phyloP scores from a whole-genome alignment of 2,797 vertebrate genomes.

The Catamblyrhynchus diadema region DNA sequence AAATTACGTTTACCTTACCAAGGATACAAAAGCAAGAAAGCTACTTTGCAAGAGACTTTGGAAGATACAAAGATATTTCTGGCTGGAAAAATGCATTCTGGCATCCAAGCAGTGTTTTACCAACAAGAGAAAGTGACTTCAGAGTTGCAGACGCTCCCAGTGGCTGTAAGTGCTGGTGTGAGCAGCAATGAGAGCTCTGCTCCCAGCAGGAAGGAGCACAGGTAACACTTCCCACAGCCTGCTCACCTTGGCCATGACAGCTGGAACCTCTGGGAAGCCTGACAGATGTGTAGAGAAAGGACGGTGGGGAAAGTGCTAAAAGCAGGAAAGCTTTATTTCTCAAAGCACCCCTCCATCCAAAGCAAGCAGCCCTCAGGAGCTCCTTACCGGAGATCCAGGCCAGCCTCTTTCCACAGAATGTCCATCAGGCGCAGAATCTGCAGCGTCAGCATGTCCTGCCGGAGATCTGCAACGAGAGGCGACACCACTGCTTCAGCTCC shows the following conservation, averaged over 20 bases:
- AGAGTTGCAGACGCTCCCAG: neutral
- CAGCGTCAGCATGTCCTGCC: constrained; percentile 96
- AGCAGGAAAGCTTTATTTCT: neutral
- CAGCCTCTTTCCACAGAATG: constrained; percentile 95
- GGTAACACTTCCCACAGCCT: neutral
- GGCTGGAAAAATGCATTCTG: neutral
- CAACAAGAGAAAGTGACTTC: neutral
- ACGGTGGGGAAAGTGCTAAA: neutral
- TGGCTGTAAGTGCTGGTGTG: neutral
- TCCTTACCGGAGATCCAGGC: constrained; percentile 90
- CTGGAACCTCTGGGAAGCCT: neutral
- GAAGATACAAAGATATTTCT: neutral
- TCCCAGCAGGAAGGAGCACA: neutral
- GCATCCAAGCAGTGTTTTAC: too few species aligned
- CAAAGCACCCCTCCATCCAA: neutral
- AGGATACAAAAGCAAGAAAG: neutral
- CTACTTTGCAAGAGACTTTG: neutral
- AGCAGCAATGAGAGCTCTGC: neutral
- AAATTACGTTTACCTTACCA: neutral
- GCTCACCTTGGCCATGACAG: neutral
- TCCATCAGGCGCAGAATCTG: constrained; percentile 96
- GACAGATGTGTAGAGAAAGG: neutral
- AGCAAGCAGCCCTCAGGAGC: neutral
- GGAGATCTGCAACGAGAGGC: constrained; percentile 78
- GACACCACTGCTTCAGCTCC: neutral